These are phyloP conservation scores for Argyresthia albistria DNA, from an alignment of 2,888 invertebrate genomes.

Conservation along the genomic window DNA sequence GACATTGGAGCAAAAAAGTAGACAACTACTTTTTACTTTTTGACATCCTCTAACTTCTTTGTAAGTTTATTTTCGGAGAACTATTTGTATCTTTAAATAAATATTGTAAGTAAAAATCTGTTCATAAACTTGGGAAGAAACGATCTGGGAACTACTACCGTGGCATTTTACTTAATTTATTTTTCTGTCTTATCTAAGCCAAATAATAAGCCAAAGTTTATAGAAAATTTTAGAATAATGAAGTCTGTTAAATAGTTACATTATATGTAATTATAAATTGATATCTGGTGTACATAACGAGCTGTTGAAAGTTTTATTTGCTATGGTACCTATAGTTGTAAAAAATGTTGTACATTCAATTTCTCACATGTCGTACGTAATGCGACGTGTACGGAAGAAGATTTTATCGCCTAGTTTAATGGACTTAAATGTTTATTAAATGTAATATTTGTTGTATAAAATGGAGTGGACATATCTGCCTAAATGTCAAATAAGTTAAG, in stretches of 20 bases:
- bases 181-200: conserved; percentile 40
- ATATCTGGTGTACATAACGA: neutral
- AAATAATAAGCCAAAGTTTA: conserved; percentile 62
- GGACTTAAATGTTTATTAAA: conserved; percentile 11
- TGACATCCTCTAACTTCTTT: neutral
- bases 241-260: conserved; percentile 4
- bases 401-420: neutral
- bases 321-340: neutral
- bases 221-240: conserved; percentile 24
- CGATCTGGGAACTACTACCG: neutral
- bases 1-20: conserved; percentile 1
- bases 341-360: neutral
- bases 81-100: neutral
- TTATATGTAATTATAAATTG: neutral
- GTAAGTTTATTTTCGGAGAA: conserved; percentile 3
- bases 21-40: neutral
- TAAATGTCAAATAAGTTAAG: conserved; percentile 6
- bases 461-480: conserved; percentile 44
- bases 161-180: neutral
- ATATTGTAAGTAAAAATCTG: neutral
- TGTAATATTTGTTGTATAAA: conserved; percentile 12
- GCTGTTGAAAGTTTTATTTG: neutral
- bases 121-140: neutral
- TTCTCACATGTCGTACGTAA: neutral
- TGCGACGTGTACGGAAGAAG: neutral